These are phyloP conservation scores for Eurytoma adleriae DNA, from an alignment of 2,888 invertebrate genomes.

Conservation along the genomic window DNA sequence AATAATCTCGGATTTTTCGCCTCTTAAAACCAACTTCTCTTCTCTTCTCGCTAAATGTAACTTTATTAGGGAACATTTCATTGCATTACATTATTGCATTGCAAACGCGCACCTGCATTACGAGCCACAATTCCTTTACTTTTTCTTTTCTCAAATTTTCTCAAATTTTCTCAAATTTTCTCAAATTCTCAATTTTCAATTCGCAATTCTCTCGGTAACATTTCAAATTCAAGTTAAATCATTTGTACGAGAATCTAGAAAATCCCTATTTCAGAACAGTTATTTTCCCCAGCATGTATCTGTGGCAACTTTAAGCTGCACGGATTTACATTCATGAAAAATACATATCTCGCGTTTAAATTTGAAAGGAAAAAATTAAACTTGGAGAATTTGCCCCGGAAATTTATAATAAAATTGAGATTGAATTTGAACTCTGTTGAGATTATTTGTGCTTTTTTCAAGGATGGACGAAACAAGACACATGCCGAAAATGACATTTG, in stretches of 20 bases:
- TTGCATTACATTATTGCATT: neutral
- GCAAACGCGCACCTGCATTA: slow-evolving; percentile 18
- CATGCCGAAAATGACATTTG: slow-evolving; percentile 85
- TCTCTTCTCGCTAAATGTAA: slow-evolving; percentile 3
- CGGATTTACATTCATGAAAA: slow-evolving; percentile 40
- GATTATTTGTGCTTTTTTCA: slow-evolving; percentile 18
- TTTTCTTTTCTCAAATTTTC: neutral
- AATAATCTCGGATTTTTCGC: slow-evolving; percentile 43
- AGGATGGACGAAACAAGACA: slow-evolving; percentile 85
- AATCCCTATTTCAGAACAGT: slow-evolving; percentile 20
- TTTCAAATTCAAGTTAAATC: slow-evolving; percentile 25
- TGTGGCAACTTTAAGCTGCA: slow-evolving; percentile 13
- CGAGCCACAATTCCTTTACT: slow-evolving; percentile 1
- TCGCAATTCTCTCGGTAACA: neutral
- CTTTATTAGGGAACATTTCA: slow-evolving; percentile 36
- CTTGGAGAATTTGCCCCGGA: neutral
- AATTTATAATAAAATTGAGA: neutral
- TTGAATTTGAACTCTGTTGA: neutral
- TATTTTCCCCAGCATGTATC: slow-evolving; percentile 28
- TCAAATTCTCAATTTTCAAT: neutral
- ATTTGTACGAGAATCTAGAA: slow-evolving; percentile 25
- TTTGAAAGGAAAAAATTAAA: slow-evolving; percentile 2
- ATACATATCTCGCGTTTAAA: slow-evolving; percentile 10
- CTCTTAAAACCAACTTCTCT: neutral
- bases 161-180: too few relatives aligned